phyloP scores from a whole-genome alignment of 2,888 invertebrate species.

The Ryuthela nishihirai region DNA sequence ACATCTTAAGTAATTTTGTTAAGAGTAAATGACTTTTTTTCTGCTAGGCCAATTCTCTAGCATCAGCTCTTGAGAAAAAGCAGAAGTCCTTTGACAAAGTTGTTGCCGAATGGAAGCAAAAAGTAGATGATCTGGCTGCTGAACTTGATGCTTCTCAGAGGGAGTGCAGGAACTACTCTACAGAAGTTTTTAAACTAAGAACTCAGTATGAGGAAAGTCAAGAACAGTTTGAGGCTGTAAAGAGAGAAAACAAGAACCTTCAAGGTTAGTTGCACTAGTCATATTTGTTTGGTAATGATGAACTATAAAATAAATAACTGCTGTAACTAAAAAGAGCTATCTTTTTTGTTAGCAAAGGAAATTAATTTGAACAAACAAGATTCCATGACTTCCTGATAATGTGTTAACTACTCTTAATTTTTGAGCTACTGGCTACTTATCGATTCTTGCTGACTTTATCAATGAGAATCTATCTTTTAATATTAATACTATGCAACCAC shows the following conservation, averaged over 20 bases:
- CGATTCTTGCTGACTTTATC: too few relatives aligned
- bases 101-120: conserved; percentile 99
- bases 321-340: too few relatives aligned
- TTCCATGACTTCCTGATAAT: too few relatives aligned
- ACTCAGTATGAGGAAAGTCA: conserved; percentile 93
- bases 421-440: too few relatives aligned
- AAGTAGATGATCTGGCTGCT: conserved; percentile 91
- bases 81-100: conserved; percentile 99
- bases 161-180: conserved; percentile 99
- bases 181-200: conserved; percentile 98
- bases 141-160: conserved; percentile 98
- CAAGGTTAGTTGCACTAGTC: too few relatives aligned
- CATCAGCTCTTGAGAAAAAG: conserved; percentile 98
- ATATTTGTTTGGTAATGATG: too few relatives aligned
- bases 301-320: too few relatives aligned
- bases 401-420: too few relatives aligned
- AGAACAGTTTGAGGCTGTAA: conserved; percentile 95
- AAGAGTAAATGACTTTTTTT: background rate
- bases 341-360: too few relatives aligned
- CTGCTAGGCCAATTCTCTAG: conserved; percentile 75
- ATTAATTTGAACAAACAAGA: too few relatives aligned
- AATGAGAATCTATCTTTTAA: too few relatives aligned
- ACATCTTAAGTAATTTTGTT: background rate
- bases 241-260: conserved; percentile 99
- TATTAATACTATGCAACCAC: too few relatives aligned